These are phyloP conservation scores for Adineta ricciae DNA, from an alignment of 2,888 invertebrate genomes.

Conservation along the genomic window DNA sequence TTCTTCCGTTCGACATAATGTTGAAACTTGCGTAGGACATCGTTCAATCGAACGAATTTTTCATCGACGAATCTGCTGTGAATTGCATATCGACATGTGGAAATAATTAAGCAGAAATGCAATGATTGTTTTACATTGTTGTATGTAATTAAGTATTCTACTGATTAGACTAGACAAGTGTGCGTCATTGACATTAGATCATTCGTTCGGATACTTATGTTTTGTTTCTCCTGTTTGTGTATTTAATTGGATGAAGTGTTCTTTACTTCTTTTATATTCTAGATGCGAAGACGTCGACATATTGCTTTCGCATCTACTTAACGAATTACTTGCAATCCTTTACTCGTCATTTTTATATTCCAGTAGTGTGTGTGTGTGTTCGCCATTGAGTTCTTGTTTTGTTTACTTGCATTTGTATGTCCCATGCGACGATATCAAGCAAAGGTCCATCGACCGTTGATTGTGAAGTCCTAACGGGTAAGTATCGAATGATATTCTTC, in stretches of 20 bases:
- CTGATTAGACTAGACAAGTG: not conserved
- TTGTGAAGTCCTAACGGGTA: not conserved
- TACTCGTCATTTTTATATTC: not conserved
- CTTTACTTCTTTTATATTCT: not conserved
- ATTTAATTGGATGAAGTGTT: not conserved
- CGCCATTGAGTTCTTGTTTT: not conserved
- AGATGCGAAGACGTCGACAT: not conserved
- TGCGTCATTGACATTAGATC: not conserved
- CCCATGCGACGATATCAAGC: not conserved
- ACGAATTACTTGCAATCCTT: not conserved
- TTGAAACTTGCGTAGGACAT: not conserved
- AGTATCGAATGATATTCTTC: not conserved
- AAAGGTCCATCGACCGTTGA: conserved; percentile 1
- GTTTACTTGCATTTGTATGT: not conserved
- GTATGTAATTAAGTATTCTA: not conserved
- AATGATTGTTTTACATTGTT: not conserved
- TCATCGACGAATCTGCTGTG: not conserved
- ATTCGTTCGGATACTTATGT: not conserved
- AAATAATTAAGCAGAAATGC: not conserved
- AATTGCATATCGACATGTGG: not conserved
- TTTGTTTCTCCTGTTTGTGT: not conserved
- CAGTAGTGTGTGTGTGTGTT: not conserved
- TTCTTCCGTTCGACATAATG: not conserved
- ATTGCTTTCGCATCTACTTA: not conserved
- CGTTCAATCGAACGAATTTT: not conserved